Evolutionary conservation across 2,888 invertebrate genomes (phyloP).

Genomic region (Brachyptera risi): DNA sequence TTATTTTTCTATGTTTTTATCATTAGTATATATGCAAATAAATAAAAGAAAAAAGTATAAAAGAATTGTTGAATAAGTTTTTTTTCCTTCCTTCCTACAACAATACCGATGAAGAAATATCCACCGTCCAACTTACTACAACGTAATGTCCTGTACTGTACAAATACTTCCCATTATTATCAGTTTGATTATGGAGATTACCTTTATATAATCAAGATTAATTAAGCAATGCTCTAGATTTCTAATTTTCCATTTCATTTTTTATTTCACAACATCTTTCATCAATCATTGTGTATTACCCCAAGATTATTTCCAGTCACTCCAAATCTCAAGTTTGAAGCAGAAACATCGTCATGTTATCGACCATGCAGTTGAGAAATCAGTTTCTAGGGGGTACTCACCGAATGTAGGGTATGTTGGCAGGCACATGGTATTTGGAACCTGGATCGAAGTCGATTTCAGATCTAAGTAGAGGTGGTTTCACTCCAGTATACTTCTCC

Average conservation of each 20-base stretch:
- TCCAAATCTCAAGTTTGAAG: too few relatives aligned
- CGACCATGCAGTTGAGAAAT: too few relatives aligned
- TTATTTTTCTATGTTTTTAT: constrained; percentile 19
- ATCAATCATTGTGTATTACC: background rate
- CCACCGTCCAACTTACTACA: too few relatives aligned
- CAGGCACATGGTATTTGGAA: constrained; percentile 88
- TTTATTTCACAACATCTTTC: too few relatives aligned
- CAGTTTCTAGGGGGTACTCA: constrained; percentile 52
- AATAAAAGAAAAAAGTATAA: constrained; percentile 14
- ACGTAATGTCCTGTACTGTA: too few relatives aligned
- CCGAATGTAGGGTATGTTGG: constrained; percentile 87
- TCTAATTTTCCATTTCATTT: too few relatives aligned
- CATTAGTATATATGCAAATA: constrained; percentile 6
- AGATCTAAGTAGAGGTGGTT: constrained; percentile 78
- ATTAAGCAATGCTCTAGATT: background rate
- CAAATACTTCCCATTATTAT: too few relatives aligned
- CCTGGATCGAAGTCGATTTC: constrained; percentile 91
- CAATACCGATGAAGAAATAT: background rate
- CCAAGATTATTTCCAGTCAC: too few relatives aligned
- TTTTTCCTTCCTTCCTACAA: background rate
- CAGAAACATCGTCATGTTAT: too few relatives aligned
- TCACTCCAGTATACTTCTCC: constrained; percentile 79
- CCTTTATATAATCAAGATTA: too few relatives aligned
- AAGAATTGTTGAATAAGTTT: background rate
- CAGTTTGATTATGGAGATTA: too few relatives aligned